Base-by-base conservation (phyloP, 2,113 vertebrate genomes). In the Speoplatyrhinus poulsoni region DNA sequence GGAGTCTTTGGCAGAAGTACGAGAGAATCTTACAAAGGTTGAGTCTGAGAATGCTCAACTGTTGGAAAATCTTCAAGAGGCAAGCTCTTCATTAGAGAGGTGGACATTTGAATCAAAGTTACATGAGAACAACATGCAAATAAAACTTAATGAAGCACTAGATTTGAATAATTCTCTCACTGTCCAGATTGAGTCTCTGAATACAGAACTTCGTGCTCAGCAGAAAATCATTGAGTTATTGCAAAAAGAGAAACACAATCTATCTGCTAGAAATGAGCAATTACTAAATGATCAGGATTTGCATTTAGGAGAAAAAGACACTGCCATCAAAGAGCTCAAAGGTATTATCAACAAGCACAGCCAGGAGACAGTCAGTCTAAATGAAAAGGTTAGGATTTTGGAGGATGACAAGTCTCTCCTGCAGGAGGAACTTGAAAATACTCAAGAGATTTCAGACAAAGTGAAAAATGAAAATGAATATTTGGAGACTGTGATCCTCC, bases 391-490 rank as follows among this genome's bases (percentile, higher is more conserved):
- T 9, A 92, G 88, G 41, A 95, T 95, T 85, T 76, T 96, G 79
- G 93, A 95, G 79, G 94, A 95, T 19, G 95, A 96, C 74, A 95
- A 95, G 70, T 92, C 87, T 53, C 88, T 96, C 4, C 82, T 96
- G 63, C 93, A 95, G 69, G 95, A 96, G 73, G 95, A 96, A 85
- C 90, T 96, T 4, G 94, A 95, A 77, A 95, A 93, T 15, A 82
- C 85, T 0, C 94, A 95, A 69, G 94, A 95, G 83, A 90, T 65
- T 32, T 95, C 91, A 4, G 92, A 91, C 66, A 95, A 93, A 80
- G 92, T 93, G 3, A 96, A 96, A 72, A 95, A 93, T 60, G 95
- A 96, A 83, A 95, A 92, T 13, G 94, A 96, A 16, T 93, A 92
- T 87, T 87, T 96, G 77, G 94, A 96, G 78, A 94, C 91, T 0